These are phyloP conservation scores for Parasteatoda lunata DNA, from an alignment of 2,888 invertebrate genomes.

Conservation along the genomic window DNA sequence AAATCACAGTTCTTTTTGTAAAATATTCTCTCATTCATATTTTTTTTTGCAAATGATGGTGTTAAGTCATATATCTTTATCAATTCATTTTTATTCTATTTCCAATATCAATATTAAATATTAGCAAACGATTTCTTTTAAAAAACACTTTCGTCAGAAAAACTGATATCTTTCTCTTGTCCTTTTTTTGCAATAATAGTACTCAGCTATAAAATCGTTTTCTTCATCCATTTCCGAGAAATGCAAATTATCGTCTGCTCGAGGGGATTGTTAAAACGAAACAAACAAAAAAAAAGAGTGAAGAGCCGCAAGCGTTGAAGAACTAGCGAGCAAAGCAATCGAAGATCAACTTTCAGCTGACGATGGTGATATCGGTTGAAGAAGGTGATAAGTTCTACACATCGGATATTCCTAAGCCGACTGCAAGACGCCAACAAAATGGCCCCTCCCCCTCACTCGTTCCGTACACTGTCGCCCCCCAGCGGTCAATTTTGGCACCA, in stretches of 20 bases:
- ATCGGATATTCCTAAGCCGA: conserved; percentile 35
- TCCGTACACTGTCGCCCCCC: conserved; percentile 65
- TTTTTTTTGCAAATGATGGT: too few species aligned
- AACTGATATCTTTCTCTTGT: too few species aligned
- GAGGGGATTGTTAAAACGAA: background rate
- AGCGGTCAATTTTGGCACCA: conserved; percentile 68
- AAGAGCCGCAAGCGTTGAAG: background rate
- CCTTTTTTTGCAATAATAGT: too few species aligned
- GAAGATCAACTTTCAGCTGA: conserved; percentile 8
- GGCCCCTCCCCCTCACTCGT: conserved; percentile 44
- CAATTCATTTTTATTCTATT: too few species aligned
- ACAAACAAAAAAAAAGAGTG: conserved; percentile 1
- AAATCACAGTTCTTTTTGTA: too few species aligned
- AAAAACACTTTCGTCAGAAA: too few species aligned
- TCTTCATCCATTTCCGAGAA: background rate
- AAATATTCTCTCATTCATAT: too few species aligned
- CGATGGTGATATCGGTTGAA: conserved; percentile 12
- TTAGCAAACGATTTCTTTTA: too few species aligned
- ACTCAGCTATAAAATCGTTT: too few species aligned
- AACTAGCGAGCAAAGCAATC: background rate
- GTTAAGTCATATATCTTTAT: too few species aligned
- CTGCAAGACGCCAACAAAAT: conserved; percentile 55
- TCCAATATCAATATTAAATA: too few species aligned
- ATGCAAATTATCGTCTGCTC: background rate
- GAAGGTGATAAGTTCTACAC: conserved; percentile 57